A percentile compares a stretch with the other conserved stretches of the same genome.
Conservation (phyloP, 1,140 invertebrate species). For the Dermatophagoides farinae region DNA sequence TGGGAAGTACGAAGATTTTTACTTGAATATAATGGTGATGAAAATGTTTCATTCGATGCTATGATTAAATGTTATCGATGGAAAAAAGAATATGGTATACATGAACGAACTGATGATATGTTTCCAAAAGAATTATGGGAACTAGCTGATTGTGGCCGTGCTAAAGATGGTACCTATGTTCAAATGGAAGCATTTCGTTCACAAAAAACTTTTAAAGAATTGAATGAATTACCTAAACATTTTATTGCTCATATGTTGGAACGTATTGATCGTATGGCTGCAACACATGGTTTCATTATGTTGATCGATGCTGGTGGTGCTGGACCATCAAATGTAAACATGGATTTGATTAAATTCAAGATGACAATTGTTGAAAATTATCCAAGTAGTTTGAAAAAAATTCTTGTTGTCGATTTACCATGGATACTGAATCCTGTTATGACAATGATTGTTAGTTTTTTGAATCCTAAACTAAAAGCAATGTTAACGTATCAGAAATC, state of each 20-base stretch:
- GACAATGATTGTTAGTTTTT: background rate
- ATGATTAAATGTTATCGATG: slow-evolving; percentile 59
- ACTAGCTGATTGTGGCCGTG: background rate
- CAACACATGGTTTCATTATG: background rate
- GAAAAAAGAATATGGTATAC: slow-evolving; percentile 54
- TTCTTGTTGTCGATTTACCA: background rate
- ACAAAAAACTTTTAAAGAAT: background rate
- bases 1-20: slow-evolving; percentile 47
- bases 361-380: background rate
- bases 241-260: slow-evolving; percentile 1
- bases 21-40: slow-evolving; percentile 29
- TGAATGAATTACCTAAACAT: background rate
- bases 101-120: slow-evolving; percentile 22
- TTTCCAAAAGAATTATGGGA: slow-evolving; percentile 5
- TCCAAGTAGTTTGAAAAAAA: background rate
- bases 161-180: background rate
- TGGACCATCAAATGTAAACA: background rate
- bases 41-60: slow-evolving; percentile 40
- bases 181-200: background rate
- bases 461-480: background rate
- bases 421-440: background rate
- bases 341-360: slow-evolving; percentile 1
- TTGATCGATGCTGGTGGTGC: background rate
- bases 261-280: background rate
- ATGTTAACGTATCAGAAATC: background rate